phyloP scores from a whole-genome alignment of 2,888 invertebrate genomes.

The Epinotia nisella region DNA sequence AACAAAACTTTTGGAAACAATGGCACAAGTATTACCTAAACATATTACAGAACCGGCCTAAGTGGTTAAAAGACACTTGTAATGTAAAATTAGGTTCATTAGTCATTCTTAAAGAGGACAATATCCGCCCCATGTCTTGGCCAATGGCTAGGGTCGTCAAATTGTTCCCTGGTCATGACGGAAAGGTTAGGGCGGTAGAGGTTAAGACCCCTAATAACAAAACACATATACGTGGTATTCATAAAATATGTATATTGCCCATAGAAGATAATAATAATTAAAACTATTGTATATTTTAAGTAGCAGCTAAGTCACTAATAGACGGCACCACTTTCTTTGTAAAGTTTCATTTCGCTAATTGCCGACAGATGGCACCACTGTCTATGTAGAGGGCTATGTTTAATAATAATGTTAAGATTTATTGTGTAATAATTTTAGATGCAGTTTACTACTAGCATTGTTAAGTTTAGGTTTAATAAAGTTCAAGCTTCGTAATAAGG shows the following conservation, averaged over 20 bases:
- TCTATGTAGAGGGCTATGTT: too few relatives aligned
- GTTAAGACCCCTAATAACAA: conserved; percentile 38
- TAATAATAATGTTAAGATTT: too few relatives aligned
- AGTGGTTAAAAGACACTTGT: conserved; percentile 21
- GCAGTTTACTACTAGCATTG: too few relatives aligned
- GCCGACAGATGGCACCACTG: too few relatives aligned
- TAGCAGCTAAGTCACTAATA: too few relatives aligned
- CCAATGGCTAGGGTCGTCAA: conserved; percentile 44
- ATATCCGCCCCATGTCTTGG: conserved; percentile 21
- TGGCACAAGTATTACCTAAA: too few relatives aligned
- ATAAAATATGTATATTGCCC: conserved; percentile 36
- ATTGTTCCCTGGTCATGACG: conserved; percentile 40
- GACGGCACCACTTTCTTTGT: too few relatives aligned
- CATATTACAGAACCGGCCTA: conserved; percentile 25
- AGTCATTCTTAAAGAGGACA: conserved; percentile 43
- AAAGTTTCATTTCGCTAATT: too few relatives aligned
- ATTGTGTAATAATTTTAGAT: too few relatives aligned
- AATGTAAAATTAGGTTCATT: conserved; percentile 36
- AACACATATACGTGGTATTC: conserved; percentile 27
- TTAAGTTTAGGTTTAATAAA: too few relatives aligned
- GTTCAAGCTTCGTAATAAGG: too few relatives aligned
- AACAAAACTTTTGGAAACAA: too few relatives aligned
- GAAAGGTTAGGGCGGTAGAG: conserved; percentile 41
- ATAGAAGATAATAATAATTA: conserved; percentile 27
- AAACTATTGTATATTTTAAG: not conserved